Base-by-base conservation (phyloP, 2,888 invertebrate species). In the Dicycla oo region DNA sequence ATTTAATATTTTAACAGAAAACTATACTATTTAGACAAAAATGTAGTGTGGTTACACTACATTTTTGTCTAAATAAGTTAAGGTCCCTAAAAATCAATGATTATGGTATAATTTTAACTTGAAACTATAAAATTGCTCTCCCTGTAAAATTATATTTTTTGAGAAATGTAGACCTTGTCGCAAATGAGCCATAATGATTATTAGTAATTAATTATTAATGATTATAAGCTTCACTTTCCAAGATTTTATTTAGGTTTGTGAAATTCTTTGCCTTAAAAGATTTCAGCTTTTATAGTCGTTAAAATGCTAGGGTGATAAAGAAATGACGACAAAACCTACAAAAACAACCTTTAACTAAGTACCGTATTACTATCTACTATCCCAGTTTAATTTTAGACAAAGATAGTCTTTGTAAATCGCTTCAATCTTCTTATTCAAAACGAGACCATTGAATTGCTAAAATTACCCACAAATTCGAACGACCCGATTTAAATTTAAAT, bases 401-500 rank as follows among this genome's bases (percentile, higher is more conserved):
- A 40, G 15, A 45, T 13, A 15, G 34, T 34, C 10, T 23, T 6
- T 4, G 7, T 2, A 15, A 47, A 56, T 15, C 0, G 0, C 18
- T 26, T 11, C 0, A 18, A 13, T 26, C 45, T 51, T 53, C 20
- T 20, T 6, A 13, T 49, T 18, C 30, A 15, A 0, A 60, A 30
- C 8, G 6, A 49, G 60, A 69, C 18, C 15, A 11, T 63, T 15
- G 7, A 34, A 45, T 49, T 49, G 26, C 34, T 58, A 49, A 54
- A 56, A 47, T 51, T 34, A 65, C 51, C 8, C 11, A 38, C 57
- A 26, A 78, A 65, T 51, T 43, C 49, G 3, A 66, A 43, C 34
- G 49, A 54, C 43, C 58, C 15, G 2, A 82, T 78, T 80, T 56
- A 60, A 63, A 82, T 73, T 73, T 51, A 66, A 79, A 79, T 71